Conservation (phyloP, 2,888 invertebrate species). For the Euplexia lucipara region DNA sequence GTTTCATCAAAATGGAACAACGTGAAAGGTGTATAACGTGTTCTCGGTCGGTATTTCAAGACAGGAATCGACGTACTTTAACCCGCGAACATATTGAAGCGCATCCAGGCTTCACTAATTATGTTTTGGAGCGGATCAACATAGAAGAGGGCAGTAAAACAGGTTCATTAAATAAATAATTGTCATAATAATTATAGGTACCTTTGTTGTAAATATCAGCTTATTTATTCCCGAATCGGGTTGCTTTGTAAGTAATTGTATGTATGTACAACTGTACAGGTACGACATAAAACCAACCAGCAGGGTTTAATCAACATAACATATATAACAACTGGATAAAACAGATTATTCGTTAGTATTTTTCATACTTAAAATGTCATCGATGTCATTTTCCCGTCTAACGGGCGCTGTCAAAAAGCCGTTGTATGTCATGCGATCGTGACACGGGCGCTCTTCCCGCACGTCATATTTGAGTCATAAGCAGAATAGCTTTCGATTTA, state of each 20-base stretch:
- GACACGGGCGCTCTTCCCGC: slow-evolving; percentile 2
- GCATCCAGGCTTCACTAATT: slow-evolving; percentile 21
- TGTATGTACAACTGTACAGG: slow-evolving; percentile 3
- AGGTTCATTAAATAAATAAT: no score
- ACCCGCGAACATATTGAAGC: slow-evolving; percentile 14
- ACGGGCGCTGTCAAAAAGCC: no score
- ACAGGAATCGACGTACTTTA: slow-evolving; percentile 8
- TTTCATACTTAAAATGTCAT: slow-evolving; percentile 2
- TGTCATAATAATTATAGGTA: slow-evolving; percentile 3
- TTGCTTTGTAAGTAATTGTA: slow-evolving; percentile 3
- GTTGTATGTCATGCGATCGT: not conserved
- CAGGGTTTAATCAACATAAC: no score
- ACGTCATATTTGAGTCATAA: slow-evolving; percentile 2
- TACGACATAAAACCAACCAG: no score
- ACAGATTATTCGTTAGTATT: slow-evolving; percentile 2
- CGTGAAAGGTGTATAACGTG: slow-evolving; percentile 1
- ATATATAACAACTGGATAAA: not conserved
- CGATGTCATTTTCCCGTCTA: no score
- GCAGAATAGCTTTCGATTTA: slow-evolving; percentile 1
- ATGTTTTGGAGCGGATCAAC: slow-evolving; percentile 23
- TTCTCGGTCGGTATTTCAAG: no score
- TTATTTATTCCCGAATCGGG: slow-evolving; percentile 1
- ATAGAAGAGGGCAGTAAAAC: slow-evolving; percentile 20
- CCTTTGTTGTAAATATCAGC: not conserved
- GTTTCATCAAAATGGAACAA: not conserved